Percentiles rank a stretch among this genome's conserved stretches.
These are phyloP conservation scores for Dendrolimus kikuchii DNA, from an alignment of 1,140 invertebrate species.

Conservation along the genomic window DNA sequence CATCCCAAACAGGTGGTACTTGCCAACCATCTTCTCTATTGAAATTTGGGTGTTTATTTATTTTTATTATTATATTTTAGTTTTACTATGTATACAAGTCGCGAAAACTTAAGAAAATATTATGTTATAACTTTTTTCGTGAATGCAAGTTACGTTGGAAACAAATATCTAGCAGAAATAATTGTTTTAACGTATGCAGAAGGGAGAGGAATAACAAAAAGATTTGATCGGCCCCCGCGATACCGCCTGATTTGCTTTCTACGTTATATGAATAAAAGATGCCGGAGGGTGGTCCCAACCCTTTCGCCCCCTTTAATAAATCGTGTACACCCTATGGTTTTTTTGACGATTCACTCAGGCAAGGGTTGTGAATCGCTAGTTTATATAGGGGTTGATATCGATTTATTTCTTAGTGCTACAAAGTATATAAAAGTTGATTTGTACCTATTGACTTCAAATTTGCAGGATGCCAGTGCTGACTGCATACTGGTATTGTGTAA, in stretches of 20 bases:
- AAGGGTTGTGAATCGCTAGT: slow-evolving; percentile 12
- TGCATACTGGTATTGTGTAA: no score
- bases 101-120: no score
- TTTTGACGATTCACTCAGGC: slow-evolving; percentile 35
- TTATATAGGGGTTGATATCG: slow-evolving; percentile 16
- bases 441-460: no score
- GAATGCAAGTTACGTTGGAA: no score
- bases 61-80: no score
- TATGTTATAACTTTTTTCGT: no score
- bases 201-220: slow-evolving; percentile 22
- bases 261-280: slow-evolving; percentile 62
- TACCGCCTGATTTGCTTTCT: slow-evolving; percentile 35
- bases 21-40: no score
- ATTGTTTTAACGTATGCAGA: slow-evolving; percentile 16
- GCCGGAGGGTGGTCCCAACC: slow-evolving; percentile 22
- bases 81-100: no score
- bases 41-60: no score
- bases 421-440: background rate
- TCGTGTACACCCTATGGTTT: slow-evolving; percentile 32
- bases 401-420: slow-evolving; percentile 17
- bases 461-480: no score
- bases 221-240: slow-evolving; percentile 28
- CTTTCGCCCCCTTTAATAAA: slow-evolving; percentile 14
- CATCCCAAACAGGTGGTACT: no score
- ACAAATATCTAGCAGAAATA: slow-evolving; percentile 12